Percentiles rank a stretch among this genome's conserved stretches.
phyloP scores from a whole-genome alignment of 92 coral and sea anemone genomes.

The Umimayanthus chanpuru region DNA sequence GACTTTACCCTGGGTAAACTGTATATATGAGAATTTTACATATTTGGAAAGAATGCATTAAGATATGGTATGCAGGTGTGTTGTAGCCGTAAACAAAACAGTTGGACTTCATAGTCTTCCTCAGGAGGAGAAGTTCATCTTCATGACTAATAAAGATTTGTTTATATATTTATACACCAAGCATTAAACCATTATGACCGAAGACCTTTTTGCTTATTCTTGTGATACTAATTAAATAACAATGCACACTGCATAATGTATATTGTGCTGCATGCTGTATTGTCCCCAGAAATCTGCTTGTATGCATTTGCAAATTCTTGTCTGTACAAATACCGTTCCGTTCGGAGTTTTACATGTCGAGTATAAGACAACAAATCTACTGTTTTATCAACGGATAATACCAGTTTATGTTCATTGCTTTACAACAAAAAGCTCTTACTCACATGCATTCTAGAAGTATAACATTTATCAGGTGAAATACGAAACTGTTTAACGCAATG shows the following conservation, averaged over 20 bases:
- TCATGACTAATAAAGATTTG: not conserved
- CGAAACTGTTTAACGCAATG: not conserved
- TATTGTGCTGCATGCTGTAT: too few species aligned
- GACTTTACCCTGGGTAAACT: not conserved
- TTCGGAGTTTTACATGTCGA: not conserved
- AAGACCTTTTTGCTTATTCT: not conserved
- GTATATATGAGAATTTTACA: not conserved
- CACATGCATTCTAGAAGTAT: not conserved
- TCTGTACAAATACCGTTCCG: not conserved
- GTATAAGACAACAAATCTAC: not conserved
- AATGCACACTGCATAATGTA: not conserved
- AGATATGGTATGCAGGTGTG: not conserved
- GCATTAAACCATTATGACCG: not conserved
- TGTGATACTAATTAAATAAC: too few species aligned
- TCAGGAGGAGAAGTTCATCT: not conserved
- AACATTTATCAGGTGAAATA: too few species aligned
- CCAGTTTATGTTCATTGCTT: not conserved
- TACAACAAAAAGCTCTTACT: not conserved
- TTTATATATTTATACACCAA: not conserved
- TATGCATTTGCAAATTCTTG: not conserved
- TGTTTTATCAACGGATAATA: not conserved
- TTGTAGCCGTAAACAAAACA: not conserved
- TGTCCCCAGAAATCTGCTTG: not conserved
- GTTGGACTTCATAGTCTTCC: not conserved
- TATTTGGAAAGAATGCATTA: not conserved